Conservation (phyloP, 2,113 vertebrate species). For the Hyperoodon ampullatus region DNA sequence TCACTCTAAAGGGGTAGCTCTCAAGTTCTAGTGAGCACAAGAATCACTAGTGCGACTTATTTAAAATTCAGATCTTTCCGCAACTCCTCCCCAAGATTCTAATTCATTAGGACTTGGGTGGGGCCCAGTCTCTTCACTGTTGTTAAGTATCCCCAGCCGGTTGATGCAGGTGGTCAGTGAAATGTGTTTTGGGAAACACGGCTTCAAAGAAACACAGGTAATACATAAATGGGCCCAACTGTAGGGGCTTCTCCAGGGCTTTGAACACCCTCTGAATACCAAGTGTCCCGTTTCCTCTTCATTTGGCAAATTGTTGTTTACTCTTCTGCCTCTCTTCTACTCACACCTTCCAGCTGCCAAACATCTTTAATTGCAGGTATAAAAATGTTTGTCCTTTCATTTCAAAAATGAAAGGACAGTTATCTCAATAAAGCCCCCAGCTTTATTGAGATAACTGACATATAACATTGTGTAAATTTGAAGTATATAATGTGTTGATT, state of each 20-base stretch:
- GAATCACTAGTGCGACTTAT: not conserved
- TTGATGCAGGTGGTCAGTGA: not conserved
- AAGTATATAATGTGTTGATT: not conserved
- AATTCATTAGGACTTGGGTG: not conserved
- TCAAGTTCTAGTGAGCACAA: not conserved
- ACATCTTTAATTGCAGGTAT: not conserved
- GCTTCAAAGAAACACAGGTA: not conserved
- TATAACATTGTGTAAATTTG: not conserved
- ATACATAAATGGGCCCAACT: too few species aligned
- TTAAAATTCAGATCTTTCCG: constrained; percentile 40
- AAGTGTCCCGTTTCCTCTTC: not conserved
- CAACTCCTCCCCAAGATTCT: not conserved
- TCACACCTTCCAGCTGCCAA: not conserved
- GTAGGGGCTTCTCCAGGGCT: not conserved
- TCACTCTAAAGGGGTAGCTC: not conserved
- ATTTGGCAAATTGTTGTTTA: not conserved
- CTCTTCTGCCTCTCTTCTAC: not conserved
- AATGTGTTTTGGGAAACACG: not conserved
- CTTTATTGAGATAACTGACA: not conserved
- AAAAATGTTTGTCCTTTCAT: not conserved
- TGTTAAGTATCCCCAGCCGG: not conserved
- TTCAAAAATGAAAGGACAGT: not conserved
- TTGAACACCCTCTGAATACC: not conserved
- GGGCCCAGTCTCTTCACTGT: not conserved
- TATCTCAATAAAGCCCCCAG: not conserved